Evolutionary conservation across 37 sponge, comb jelly and placozoan genomes (phyloP), one percentile per base, ranked within the genome.

Genomic region (Eunapius fragilis): DNA sequence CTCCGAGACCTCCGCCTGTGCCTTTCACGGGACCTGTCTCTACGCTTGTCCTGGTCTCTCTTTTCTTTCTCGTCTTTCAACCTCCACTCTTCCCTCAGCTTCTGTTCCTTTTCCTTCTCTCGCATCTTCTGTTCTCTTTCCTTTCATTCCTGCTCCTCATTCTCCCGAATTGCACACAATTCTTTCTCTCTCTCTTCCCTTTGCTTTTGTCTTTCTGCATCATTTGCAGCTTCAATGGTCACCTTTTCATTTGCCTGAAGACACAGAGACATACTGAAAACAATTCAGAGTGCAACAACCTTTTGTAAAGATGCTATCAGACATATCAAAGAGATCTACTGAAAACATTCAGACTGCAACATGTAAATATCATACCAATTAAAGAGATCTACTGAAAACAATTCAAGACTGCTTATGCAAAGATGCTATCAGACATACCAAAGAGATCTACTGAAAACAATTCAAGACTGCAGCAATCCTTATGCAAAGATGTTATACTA

Each of bases 151-250:
- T 36, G 72, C 34, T 69, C 72, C 35, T 69, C 25, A n/a, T 25
- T 50, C 70, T 77, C 78, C 41, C 89, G 32, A 33, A 79, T 74
- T 48, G 78, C 74, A 67, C 84, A 38, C 67, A 71, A 41, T 33
- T 41, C 47, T 32, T 82, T 67, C 19, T 22, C 75, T 28, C 87
- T 67, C 50, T 86, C 83, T 74, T 81, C 73, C 3, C 82, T 31
- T 37, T 69, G 77, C 26, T 82, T 68, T 24, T 85, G 69, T 85
- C 85, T 79, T 36, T 90, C 90, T 30, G 69, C 86, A 35, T 85
- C 85, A 14, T 49, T 37, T 9, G 80, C 80, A 23, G 36, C 30
- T 25, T 72, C 81, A 27, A 77, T 69, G 22, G 23, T 67, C 3
- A 45, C 78, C 38, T 76, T 50, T 48, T 80, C 69, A 6, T 69